Evolutionary conservation across 2,888 invertebrate genomes (phyloP).

Genomic region (Apoda limacodes): DNA sequence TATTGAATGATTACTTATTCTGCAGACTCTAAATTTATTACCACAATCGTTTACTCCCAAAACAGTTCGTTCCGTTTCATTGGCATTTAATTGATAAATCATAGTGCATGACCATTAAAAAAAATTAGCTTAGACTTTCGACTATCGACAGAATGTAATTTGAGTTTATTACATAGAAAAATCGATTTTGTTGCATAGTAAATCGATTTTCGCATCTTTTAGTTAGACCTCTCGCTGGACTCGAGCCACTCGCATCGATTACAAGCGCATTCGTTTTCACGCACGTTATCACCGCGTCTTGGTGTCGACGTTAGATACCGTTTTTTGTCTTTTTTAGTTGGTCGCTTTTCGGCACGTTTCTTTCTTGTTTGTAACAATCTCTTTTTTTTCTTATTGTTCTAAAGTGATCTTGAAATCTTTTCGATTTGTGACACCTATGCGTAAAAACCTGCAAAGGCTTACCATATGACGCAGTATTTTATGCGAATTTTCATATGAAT

Average conservation of each 20-base stretch:
- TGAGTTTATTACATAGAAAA: conserved; percentile 8
- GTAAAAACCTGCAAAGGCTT: no score
- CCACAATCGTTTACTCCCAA: no score
- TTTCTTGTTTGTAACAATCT: conserved; percentile 28
- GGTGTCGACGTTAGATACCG: conserved; percentile 31
- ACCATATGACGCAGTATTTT: no score
- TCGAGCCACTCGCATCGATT: conserved; percentile 40
- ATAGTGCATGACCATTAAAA: no score
- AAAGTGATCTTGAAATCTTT: background rate
- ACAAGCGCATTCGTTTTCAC: conserved; percentile 49
- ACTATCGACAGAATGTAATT: no score
- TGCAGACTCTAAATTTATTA: no score
- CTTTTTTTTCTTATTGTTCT: background rate
- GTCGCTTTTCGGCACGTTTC: conserved; percentile 47
- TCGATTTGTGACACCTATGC: no score
- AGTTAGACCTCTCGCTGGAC: no score
- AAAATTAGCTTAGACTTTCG: conserved; percentile 15
- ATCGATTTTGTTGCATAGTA: conserved; percentile 9
- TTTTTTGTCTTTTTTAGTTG: conserved; percentile 27
- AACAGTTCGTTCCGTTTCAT: no score
- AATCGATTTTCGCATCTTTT: conserved; percentile 51
- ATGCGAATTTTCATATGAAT: no score
- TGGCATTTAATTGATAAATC: no score
- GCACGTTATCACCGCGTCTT: conserved; percentile 43
- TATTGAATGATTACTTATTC: no score